Evolutionary conservation across 2,113 vertebrate species (phyloP).

Genomic region (Oplegnathus fasciatus): DNA sequence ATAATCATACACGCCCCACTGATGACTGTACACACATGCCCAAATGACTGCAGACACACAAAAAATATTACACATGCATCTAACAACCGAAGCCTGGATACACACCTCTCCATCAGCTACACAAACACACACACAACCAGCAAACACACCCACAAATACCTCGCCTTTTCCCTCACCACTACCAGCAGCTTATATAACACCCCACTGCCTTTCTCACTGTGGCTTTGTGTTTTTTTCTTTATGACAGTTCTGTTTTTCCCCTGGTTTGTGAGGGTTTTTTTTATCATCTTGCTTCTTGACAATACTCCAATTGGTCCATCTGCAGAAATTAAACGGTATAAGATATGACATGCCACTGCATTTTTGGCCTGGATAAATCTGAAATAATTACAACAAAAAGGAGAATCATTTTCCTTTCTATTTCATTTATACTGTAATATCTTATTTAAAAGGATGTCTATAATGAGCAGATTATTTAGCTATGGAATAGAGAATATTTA

Average conservation of each 20-base stretch:
- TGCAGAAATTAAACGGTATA: not conserved
- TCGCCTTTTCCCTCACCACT: not conserved
- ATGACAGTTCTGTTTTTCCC: not conserved
- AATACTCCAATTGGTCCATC: not conserved
- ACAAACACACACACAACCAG: constrained; percentile 8
- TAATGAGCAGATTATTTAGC: not conserved
- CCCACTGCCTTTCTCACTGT: not conserved
- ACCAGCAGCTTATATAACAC: constrained; percentile 54
- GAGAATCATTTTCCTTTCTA: not conserved
- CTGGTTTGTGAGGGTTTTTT: not conserved
- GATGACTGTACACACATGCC: not conserved
- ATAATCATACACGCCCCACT: not conserved
- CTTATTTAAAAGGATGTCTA: not conserved
- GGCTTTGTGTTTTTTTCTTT: not conserved
- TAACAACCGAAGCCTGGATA: not conserved
- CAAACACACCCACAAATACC: constrained; percentile 47
- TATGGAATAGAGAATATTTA: not conserved
- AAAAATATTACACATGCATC: not conserved
- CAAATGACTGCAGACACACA: constrained; percentile 9
- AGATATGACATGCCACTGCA: not conserved
- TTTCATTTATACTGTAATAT: not conserved
- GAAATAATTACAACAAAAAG: not conserved
- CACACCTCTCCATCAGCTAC: not conserved
- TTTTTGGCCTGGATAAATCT: not conserved
- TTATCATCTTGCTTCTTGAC: not conserved